Evolutionary conservation across 2,113 vertebrate species (phyloP).

Genomic region (Mesitornis unicolor): DNA sequence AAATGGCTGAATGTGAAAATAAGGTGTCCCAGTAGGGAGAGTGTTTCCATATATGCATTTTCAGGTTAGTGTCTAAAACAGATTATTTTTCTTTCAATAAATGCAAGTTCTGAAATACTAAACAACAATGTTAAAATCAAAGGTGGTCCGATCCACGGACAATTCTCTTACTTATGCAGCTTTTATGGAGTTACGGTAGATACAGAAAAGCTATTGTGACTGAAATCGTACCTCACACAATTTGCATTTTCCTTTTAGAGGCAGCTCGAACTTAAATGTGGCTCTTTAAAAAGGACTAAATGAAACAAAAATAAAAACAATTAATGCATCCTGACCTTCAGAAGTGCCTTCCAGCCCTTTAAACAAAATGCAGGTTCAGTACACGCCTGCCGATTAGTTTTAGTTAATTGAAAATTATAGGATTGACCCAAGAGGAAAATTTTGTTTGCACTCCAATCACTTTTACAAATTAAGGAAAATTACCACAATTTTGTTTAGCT

Average conservation of each 20-base stretch:
- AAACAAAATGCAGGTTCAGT: conserved; percentile 81
- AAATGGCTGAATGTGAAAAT: conserved; percentile 18
- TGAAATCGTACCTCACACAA: conserved; percentile 21
- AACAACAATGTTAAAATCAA: not conserved
- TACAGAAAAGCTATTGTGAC: conserved; percentile 7
- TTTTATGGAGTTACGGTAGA: not conserved
- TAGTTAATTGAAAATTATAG: conserved; percentile 90
- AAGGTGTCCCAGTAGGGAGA: not conserved
- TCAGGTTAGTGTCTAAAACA: not conserved
- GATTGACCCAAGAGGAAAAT: conserved; percentile 87
- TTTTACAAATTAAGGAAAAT: conserved; percentile 88
- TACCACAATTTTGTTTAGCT: conserved; percentile 86
- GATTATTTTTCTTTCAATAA: not conserved
- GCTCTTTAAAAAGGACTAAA: conserved; percentile 28
- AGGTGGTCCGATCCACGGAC: not conserved
- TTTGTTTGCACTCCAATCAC: conserved; percentile 87
- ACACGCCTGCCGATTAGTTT: conserved; percentile 79
- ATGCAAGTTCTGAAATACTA: not conserved
- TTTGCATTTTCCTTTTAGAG: conserved; percentile 31
- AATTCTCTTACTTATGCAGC: not conserved
- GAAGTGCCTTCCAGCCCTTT: conserved; percentile 81
- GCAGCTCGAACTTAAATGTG: conserved; percentile 25
- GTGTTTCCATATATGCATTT: not conserved
- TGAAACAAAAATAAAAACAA: conserved; percentile 69
- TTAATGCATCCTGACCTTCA: conserved; percentile 72